These are phyloP conservation scores for Prosapia bicincta DNA, from an alignment of 2,888 invertebrate genomes.

Conservation along the genomic window DNA sequence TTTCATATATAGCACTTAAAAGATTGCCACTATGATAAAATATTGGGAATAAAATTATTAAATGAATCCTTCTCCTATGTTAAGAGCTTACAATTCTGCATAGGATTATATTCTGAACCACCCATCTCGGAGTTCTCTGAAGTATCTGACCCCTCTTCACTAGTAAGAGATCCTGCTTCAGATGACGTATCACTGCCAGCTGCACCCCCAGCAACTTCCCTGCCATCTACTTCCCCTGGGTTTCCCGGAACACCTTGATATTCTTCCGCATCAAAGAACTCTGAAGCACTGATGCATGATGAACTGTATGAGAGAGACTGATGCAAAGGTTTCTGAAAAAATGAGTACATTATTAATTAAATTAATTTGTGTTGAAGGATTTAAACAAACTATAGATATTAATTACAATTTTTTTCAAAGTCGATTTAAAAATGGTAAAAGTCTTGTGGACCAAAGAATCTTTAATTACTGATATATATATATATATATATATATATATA, in stretches of 20 bases:
- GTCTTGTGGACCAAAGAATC: too few relatives aligned
- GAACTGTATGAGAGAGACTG: slow-evolving; percentile 71
- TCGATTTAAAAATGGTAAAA: too few relatives aligned
- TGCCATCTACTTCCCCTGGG: slow-evolving; percentile 33
- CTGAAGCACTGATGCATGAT: slow-evolving; percentile 69
- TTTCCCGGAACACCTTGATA: slow-evolving; percentile 34
- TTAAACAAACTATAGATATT: too few relatives aligned
- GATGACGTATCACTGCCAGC: slow-evolving; percentile 61
- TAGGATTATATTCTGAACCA: slow-evolving; percentile 48
- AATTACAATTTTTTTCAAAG: too few relatives aligned
- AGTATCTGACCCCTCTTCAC: slow-evolving; percentile 64
- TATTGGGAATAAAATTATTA: too few relatives aligned
- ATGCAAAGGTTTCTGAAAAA: slow-evolving; percentile 54
- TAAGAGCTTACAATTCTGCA: slow-evolving; percentile 45
- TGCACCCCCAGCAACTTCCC: slow-evolving; percentile 47
- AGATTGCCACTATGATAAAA: too few relatives aligned
- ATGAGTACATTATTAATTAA: too few relatives aligned
- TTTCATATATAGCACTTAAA: too few relatives aligned
- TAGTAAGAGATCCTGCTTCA: slow-evolving; percentile 65
- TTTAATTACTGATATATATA: too few relatives aligned
- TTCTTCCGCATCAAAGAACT: slow-evolving; percentile 81
- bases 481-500: too few relatives aligned
- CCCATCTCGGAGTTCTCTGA: slow-evolving; percentile 62
- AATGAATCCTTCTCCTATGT: too few relatives aligned
- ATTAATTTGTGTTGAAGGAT: too few relatives aligned